These are phyloP conservation scores for Axis porcinus DNA, from an alignment of 2,113 vertebrate genomes.

Conservation along the genomic window DNA sequence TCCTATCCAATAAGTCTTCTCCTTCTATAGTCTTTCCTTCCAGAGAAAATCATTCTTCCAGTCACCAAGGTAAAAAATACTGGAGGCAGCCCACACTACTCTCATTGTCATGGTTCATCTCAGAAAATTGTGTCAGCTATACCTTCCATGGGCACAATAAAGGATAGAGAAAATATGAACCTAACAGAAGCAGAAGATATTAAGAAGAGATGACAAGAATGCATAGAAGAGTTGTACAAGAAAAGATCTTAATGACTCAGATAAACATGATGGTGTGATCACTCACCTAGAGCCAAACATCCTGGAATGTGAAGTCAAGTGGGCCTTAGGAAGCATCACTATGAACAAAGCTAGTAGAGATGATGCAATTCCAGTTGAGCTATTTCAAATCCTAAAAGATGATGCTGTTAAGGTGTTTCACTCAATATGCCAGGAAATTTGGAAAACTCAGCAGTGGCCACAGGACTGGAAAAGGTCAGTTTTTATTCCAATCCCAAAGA, in stretches of 20 bases:
- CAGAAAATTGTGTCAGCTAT: not conserved
- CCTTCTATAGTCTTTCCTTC: not conserved
- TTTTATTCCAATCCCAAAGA: not conserved
- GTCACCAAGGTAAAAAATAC: not conserved
- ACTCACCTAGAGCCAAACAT: not conserved
- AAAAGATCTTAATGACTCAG: not conserved
- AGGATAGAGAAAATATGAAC: not conserved
- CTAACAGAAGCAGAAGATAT: not conserved
- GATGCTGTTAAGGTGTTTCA: not conserved
- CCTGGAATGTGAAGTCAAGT: not conserved
- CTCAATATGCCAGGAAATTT: not conserved
- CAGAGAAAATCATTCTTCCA: not conserved
- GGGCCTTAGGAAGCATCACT: not conserved
- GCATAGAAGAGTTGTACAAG: not conserved
- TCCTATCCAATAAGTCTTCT: not conserved
- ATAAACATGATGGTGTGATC: not conserved
- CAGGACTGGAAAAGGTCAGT: not conserved
- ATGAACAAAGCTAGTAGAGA: not conserved
- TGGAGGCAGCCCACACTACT: not conserved
- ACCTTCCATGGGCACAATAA: not conserved
- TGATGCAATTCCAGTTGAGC: not conserved
- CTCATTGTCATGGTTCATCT: not conserved
- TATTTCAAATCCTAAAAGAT: not conserved
- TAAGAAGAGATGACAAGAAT: not conserved
- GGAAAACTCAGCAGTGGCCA: not conserved